Conservation (phyloP, 1,140 invertebrate species). For the Teleogryllus occipitalis region DNA sequence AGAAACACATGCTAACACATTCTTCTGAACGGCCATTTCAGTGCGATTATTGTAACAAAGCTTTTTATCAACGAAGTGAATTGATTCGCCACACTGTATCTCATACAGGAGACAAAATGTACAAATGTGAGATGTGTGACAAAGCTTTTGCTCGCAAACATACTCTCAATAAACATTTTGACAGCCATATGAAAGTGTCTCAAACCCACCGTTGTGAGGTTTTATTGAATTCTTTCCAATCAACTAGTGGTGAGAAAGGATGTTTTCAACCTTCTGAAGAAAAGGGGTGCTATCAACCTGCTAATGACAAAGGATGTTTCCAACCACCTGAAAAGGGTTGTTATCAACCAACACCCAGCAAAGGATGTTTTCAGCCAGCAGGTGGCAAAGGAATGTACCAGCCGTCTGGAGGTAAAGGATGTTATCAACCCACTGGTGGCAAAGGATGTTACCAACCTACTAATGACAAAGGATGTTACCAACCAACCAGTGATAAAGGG, state of each 20-base stretch:
- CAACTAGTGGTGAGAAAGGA: not conserved
- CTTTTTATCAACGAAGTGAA: conserved; percentile 36
- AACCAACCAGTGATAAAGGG: not conserved
- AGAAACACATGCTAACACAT: conserved; percentile 37
- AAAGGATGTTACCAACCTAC: not conserved
- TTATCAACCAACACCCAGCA: not conserved
- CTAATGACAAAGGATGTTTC: not conserved
- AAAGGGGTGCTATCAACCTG: not conserved
- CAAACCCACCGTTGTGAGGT: not conserved
- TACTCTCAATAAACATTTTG: conserved; percentile 38
- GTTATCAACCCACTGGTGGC: not conserved
- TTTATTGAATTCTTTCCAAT: not conserved
- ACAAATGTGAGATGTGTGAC: conserved; percentile 39
- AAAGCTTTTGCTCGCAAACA: conserved; percentile 44
- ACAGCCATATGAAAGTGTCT: conserved; percentile 4
- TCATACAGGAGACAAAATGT: conserved; percentile 45
- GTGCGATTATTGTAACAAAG: conserved; percentile 31
- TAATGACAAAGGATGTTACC: not conserved
- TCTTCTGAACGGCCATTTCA: conserved; percentile 32
- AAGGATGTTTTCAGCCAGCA: not conserved
- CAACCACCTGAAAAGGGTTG: not conserved
- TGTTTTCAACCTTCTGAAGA: not conserved
- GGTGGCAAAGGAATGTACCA: not conserved
- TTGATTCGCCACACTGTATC: conserved; percentile 36
- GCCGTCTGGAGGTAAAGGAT: not conserved